A percentile compares a stretch with the other conserved stretches of the same genome.
Evolutionary conservation across 1,140 invertebrate genomes (phyloP).

Genomic region (Aleiodes sp.): DNA sequence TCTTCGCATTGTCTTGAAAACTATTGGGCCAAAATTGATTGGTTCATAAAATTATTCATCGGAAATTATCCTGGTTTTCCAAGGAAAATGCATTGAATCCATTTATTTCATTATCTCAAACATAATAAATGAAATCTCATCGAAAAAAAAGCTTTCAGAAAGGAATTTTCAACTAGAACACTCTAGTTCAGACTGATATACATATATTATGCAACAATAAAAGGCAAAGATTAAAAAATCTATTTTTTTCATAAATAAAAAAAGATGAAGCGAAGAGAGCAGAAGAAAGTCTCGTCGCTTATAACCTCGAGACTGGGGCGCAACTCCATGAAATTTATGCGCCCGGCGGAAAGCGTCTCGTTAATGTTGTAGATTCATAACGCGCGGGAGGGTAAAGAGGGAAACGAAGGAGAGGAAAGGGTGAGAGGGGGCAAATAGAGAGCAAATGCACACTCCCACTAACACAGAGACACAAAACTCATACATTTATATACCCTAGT

Average conservation of each 20-base stretch:
- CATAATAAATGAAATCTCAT: too few species aligned
- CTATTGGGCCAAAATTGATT: too few species aligned
- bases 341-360: conserved; percentile 30
- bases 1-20: too few species aligned
- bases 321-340: conserved; percentile 42
- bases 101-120: too few species aligned
- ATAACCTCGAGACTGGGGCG: conserved; percentile 10
- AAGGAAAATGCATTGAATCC: too few species aligned
- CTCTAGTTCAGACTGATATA: too few species aligned
- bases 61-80: too few species aligned
- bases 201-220: too few species aligned
- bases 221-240: background rate
- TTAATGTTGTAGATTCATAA: conserved; percentile 51
- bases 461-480: conserved; percentile 39
- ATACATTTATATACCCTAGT: background rate
- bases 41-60: too few species aligned
- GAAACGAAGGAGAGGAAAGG: background rate
- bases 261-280: too few species aligned
- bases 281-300: conserved; percentile 9
- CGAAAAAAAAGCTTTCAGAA: too few species aligned
- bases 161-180: too few species aligned
- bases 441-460: conserved; percentile 8
- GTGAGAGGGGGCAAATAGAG: background rate
- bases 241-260: background rate
- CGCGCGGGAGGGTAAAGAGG: conserved; percentile 16